These are phyloP conservation scores for Anoplopoma fimbria DNA, from an alignment of 2,113 vertebrate species.

Conservation along the genomic window DNA sequence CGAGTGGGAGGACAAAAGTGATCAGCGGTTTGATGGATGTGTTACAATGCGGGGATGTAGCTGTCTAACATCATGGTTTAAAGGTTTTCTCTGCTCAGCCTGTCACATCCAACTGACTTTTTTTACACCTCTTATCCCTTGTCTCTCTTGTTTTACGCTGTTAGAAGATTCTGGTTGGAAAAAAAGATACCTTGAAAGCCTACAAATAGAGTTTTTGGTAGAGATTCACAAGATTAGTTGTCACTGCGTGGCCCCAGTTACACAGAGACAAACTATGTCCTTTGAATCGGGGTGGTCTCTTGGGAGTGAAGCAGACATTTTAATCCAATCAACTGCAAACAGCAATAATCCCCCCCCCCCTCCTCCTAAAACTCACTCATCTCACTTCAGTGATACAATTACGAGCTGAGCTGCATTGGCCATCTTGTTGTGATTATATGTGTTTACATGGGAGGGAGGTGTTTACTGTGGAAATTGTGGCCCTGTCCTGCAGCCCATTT, in stretches of 20 bases:
- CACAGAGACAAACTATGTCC: slow-evolving; percentile 50
- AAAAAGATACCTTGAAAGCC: slow-evolving; percentile 26
- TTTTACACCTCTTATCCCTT: slow-evolving; percentile 33
- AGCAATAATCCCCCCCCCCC: slow-evolving; percentile 17
- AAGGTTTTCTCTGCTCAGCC: slow-evolving; percentile 55
- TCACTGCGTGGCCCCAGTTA: slow-evolving; percentile 44
- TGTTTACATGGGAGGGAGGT: slow-evolving; percentile 80
- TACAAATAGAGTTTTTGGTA: slow-evolving; percentile 51
- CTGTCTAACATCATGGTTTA: slow-evolving; percentile 64
- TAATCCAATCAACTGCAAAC: slow-evolving; percentile 76
- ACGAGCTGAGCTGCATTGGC: slow-evolving; percentile 62
- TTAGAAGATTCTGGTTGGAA: slow-evolving; percentile 34
- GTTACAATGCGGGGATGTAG: slow-evolving; percentile 65
- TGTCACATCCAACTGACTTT: slow-evolving; percentile 68
- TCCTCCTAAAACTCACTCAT: slow-evolving; percentile 67
- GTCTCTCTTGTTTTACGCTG: slow-evolving; percentile 19
- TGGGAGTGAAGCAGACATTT: slow-evolving; percentile 71
- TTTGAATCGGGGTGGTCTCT: slow-evolving; percentile 73
- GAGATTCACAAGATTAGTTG: slow-evolving; percentile 64
- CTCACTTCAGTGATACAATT: slow-evolving; percentile 75
- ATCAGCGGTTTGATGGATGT: slow-evolving; percentile 69
- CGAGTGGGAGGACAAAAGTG: slow-evolving; percentile 60
- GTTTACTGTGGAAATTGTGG: slow-evolving; percentile 77
- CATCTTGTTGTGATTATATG: slow-evolving; percentile 83
- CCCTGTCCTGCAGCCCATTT: slow-evolving; percentile 62